Conservation (phyloP, 2,888 invertebrate species). For the Cataglyphis livida region DNA sequence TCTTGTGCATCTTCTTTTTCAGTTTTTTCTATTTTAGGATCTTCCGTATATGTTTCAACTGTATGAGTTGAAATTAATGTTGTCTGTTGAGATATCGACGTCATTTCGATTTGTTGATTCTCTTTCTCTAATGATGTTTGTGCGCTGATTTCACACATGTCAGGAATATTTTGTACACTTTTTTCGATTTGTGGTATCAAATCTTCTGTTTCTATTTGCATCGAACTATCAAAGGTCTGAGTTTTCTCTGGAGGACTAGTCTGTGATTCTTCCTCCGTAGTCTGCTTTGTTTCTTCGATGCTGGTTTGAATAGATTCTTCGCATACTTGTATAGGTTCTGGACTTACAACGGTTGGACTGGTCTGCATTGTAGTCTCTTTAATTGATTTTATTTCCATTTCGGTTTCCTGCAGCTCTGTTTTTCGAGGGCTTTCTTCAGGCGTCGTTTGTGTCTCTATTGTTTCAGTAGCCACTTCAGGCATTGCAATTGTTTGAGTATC, state of each 20-base stretch:
- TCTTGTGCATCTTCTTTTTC: slow-evolving; percentile 7
- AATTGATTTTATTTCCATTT: slow-evolving; percentile 61
- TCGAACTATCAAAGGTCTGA: slow-evolving; percentile 76
- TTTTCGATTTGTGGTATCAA: slow-evolving; percentile 80
- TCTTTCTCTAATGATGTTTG: slow-evolving; percentile 69
- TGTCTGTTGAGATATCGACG: slow-evolving; percentile 57
- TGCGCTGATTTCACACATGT: slow-evolving; percentile 74
- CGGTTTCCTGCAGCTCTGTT: slow-evolving; percentile 61
- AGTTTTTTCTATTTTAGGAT: neutral
- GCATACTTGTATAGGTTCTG: slow-evolving; percentile 57
- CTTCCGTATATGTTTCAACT: slow-evolving; percentile 1
- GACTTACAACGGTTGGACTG: slow-evolving; percentile 71
- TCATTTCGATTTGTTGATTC: slow-evolving; percentile 14
- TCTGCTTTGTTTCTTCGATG: slow-evolving; percentile 81
- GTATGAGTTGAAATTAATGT: neutral
- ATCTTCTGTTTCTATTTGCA: slow-evolving; percentile 77
- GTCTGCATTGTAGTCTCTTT: slow-evolving; percentile 74
- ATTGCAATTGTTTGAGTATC: slow-evolving; percentile 86
- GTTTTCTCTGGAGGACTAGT: slow-evolving; percentile 74
- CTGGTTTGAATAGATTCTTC: slow-evolving; percentile 75
- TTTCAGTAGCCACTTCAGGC: slow-evolving; percentile 75
- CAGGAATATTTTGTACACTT: slow-evolving; percentile 80
- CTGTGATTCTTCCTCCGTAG: slow-evolving; percentile 80
- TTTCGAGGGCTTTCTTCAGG: slow-evolving; percentile 71
- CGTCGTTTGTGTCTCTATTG: slow-evolving; percentile 80